phyloP scores from a whole-genome alignment of 2,113 vertebrate species.

The Osmerus mordax region DNA sequence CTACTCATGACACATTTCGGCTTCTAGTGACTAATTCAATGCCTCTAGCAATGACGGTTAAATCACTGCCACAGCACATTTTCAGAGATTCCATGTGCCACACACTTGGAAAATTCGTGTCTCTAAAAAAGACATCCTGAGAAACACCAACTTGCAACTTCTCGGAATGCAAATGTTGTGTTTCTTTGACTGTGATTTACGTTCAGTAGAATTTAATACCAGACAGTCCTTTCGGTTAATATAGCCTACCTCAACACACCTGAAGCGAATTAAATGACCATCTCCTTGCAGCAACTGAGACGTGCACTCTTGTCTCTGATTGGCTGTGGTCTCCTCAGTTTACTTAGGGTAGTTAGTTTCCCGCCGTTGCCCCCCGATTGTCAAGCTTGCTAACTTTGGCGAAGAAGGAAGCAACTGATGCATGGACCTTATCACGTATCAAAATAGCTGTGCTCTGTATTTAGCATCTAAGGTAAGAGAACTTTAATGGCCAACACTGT shows the following conservation, averaged over 20 bases:
- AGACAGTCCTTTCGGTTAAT: neutral
- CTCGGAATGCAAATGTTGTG: too few relatives aligned
- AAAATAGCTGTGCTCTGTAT: neutral
- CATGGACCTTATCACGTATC: neutral
- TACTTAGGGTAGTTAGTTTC: constrained; percentile 48
- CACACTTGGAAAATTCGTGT: too few relatives aligned
- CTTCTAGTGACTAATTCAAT: too few relatives aligned
- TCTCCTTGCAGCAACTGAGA: constrained; percentile 16
- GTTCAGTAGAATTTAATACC: neutral
- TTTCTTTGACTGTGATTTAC: too few relatives aligned
- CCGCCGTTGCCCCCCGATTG: constrained; percentile 44
- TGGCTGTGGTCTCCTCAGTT: constrained; percentile 56
- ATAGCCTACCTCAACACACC: neutral
- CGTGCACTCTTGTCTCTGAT: constrained; percentile 35
- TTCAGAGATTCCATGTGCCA: too few relatives aligned
- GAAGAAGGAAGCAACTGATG: neutral
- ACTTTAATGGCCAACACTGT: neutral
- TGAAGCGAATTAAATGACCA: neutral
- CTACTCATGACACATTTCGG: too few relatives aligned
- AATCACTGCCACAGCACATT: too few relatives aligned
- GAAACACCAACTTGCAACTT: constrained; percentile 28
- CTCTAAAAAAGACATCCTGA: constrained; percentile 38
- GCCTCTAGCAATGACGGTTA: too few relatives aligned
- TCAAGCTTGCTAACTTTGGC: constrained; percentile 18
- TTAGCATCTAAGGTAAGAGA: neutral